Percentiles rank a stretch among this genome's conserved stretches.
phyloP scores from a whole-genome alignment of 1,140 invertebrate genomes.

The Asbolus verrucosus region DNA sequence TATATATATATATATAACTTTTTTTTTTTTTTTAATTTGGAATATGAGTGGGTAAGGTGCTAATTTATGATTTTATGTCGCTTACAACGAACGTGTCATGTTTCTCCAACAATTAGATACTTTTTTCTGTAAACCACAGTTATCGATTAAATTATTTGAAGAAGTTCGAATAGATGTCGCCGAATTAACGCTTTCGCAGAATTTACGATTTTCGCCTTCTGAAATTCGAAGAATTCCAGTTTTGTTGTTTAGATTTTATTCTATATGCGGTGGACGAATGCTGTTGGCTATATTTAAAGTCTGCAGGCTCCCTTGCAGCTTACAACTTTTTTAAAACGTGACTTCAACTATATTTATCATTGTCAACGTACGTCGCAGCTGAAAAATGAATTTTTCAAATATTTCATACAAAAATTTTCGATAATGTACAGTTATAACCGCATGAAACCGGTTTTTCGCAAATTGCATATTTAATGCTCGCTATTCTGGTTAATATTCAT shows the following conservation, averaged over 20 bases:
- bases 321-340: constrained; percentile 30
- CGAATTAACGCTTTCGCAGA: constrained; percentile 9
- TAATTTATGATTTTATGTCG: too few species aligned
- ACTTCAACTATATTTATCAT: constrained; percentile 37
- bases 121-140: constrained; percentile 14
- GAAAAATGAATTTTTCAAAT: constrained; percentile 10
- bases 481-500: too few species aligned
- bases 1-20: too few species aligned
- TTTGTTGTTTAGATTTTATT: constrained; percentile 54
- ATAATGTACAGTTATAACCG: too few species aligned
- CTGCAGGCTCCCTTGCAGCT: constrained; percentile 42
- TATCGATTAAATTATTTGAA: constrained; percentile 17
- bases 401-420: not conserved
- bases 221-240: constrained; percentile 48
- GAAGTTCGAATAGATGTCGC: constrained; percentile 23
- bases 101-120: constrained; percentile 5
- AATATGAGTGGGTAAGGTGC: too few species aligned
- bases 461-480: too few species aligned
- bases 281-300: constrained; percentile 50
- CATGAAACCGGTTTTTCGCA: too few species aligned
- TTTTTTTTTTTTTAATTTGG: too few species aligned
- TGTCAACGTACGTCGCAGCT: constrained; percentile 23
- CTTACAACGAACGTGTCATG: too few species aligned
- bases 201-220: constrained; percentile 5
- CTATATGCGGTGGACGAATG: constrained; percentile 48